A percentile compares a stretch with the other conserved stretches of the same genome.
Conservation (phyloP, 37 sponge, comb jelly and placozoan species). For the Agelas oroides region DNA sequence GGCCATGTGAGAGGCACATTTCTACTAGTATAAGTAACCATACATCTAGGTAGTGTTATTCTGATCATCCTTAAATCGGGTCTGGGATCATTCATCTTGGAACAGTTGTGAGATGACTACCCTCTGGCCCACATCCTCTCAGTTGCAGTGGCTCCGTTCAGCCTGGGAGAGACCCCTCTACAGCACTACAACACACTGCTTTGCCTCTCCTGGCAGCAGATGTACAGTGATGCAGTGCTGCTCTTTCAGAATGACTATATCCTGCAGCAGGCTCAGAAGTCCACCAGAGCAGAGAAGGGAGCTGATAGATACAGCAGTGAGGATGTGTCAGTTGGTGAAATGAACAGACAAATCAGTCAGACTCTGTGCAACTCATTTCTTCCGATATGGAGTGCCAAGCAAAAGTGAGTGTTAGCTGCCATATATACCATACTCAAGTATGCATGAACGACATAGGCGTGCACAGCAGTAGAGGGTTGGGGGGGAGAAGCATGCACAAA, state of each 20-base stretch:
- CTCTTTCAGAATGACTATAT: conserved; percentile 79
- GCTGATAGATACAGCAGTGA: too few relatives aligned
- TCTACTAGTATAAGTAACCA: too few relatives aligned
- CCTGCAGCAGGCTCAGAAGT: conserved; percentile 32
- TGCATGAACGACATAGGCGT: too few relatives aligned
- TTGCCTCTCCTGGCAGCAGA: conserved; percentile 66
- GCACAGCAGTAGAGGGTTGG: too few relatives aligned
- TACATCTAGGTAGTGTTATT: too few relatives aligned
- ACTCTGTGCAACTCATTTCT: conserved; percentile 42
- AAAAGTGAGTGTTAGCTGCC: conserved; percentile 1
- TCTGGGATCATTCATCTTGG: conserved; percentile 68
- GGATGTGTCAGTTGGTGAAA: conserved; percentile 42
- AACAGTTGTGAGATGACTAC: too few relatives aligned
- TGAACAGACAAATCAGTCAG: conserved; percentile 47
- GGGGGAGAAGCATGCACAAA: too few relatives aligned
- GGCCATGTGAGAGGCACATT: too few relatives aligned
- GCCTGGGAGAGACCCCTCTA: conserved; percentile 86
- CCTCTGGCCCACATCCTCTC: conserved; percentile 67
- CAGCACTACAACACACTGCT: conserved; percentile 91
- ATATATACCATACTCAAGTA: not conserved
- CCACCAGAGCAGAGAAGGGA: not conserved
- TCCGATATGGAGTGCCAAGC: conserved; percentile 39
- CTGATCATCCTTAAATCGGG: conserved; percentile 37
- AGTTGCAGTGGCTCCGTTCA: conserved; percentile 79
- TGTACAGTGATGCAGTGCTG: conserved; percentile 73